Conservation (phyloP, 1,140 invertebrate genomes). For the Cecropterus lyciades region DNA sequence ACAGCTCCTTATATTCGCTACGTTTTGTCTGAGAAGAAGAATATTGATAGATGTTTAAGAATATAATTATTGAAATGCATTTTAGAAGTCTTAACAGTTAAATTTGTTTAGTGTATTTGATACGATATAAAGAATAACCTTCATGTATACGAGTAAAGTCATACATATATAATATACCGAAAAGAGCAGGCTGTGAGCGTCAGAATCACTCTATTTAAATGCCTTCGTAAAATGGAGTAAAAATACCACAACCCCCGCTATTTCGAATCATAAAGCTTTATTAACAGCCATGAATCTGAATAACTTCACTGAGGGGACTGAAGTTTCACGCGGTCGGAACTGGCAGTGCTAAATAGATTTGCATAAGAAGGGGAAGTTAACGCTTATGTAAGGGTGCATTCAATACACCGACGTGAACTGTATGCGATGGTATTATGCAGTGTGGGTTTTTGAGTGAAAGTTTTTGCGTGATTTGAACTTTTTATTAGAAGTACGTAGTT, state of each 20-base stretch:
- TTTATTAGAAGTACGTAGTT: neutral
- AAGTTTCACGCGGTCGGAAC: conserved; percentile 12
- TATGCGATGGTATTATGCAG: conserved; percentile 3
- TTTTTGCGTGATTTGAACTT: neutral
- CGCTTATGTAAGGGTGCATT: conserved; percentile 21
- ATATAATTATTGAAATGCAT: too few relatives aligned
- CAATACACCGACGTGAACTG: neutral
- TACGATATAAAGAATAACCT: too few relatives aligned
- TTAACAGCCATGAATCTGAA: conserved; percentile 12
- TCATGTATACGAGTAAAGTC: too few relatives aligned
- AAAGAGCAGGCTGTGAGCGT: too few relatives aligned
- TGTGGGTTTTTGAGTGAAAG: conserved; percentile 6
- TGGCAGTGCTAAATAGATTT: conserved; percentile 13
- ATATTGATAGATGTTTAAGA: too few relatives aligned
- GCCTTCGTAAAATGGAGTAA: neutral
- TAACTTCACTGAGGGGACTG: conserved; percentile 7
- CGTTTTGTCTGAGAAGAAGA: too few relatives aligned
- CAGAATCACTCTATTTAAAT: neutral
- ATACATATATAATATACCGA: neutral
- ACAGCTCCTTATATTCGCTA: too few relatives aligned
- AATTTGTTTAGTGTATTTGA: too few relatives aligned
- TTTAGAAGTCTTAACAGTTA: too few relatives aligned
- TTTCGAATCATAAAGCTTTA: conserved; percentile 16
- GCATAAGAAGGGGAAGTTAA: conserved; percentile 18
- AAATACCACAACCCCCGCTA: conserved; percentile 18